Percentiles rank a stretch among this genome's conserved stretches.
phyloP scores from a whole-genome alignment of 2,113 vertebrate genomes.

The Hypomesus transpacificus region DNA sequence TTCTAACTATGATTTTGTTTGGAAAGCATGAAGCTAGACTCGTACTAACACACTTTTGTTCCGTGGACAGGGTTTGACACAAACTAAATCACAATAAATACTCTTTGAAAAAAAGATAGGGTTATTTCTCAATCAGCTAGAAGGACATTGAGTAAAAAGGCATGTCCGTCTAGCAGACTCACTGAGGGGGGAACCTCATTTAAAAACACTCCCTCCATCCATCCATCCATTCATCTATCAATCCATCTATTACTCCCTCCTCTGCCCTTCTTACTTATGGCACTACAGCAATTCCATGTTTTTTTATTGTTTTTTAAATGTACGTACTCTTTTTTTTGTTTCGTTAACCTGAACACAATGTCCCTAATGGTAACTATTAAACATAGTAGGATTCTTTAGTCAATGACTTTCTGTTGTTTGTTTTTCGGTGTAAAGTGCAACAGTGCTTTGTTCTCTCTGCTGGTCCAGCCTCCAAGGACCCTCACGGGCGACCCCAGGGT shows the following conservation, averaged over 20 bases:
- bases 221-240: constrained; percentile 21
- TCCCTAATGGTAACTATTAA: constrained; percentile 64
- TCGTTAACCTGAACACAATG: constrained; percentile 58
- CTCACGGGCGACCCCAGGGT: constrained; percentile 52
- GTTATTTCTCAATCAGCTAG: constrained; percentile 61
- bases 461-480: constrained; percentile 30
- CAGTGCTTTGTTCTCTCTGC: constrained; percentile 91
- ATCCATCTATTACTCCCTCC: constrained; percentile 25
- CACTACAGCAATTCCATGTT: constrained; percentile 67
- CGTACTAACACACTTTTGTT: constrained; percentile 63
- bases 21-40: constrained; percentile 62
- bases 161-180: constrained; percentile 63
- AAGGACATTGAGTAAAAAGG: constrained; percentile 56
- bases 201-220: constrained; percentile 26
- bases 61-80: constrained; percentile 60
- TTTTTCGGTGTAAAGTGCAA: constrained; percentile 95
- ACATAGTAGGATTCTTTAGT: constrained; percentile 55
- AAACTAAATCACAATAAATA: constrained; percentile 77
- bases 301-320: constrained; percentile 31
- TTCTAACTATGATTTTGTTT: constrained; percentile 61
- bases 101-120: constrained; percentile 60
- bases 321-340: constrained; percentile 20
- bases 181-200: constrained; percentile 49
- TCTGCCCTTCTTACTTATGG: constrained; percentile 68
- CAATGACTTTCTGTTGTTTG: constrained; percentile 41